A percentile compares a stretch with the other conserved stretches of the same genome.
Conservation (phyloP, 2,797 vertebrate genomes). For the Macropus fuliginosus region DNA sequence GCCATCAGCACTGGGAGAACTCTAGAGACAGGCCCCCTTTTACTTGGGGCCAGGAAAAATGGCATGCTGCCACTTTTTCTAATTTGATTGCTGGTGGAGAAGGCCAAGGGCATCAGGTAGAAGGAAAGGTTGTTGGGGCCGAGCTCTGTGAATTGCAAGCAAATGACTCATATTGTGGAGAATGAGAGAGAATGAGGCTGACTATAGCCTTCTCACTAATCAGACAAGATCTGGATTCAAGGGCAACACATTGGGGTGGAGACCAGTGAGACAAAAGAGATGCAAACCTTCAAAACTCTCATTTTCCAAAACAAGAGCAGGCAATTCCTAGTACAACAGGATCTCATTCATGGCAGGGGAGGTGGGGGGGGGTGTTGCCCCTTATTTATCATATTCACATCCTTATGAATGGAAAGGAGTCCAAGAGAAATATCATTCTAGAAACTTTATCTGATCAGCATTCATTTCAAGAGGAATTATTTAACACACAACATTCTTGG, state of each 20-base stretch:
- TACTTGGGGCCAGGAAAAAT: too few species aligned
- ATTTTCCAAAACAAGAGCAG: background rate
- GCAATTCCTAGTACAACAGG: background rate
- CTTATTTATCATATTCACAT: background rate
- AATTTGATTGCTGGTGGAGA: background rate
- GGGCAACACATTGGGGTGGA: background rate
- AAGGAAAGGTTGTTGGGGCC: background rate
- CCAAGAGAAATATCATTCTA: background rate
- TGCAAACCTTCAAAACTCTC: background rate
- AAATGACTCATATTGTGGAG: constrained; percentile 33
- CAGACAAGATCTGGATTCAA: background rate
- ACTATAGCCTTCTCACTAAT: background rate
- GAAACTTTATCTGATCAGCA: background rate
- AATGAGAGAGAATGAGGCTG: background rate
- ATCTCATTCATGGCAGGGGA: background rate
- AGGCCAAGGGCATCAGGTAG: background rate
- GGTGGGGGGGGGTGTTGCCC: too few species aligned
- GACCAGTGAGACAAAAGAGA: background rate
- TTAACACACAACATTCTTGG: constrained; percentile 1
- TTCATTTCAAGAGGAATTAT: background rate
- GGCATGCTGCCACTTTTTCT: too few species aligned
- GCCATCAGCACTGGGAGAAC: too few species aligned
- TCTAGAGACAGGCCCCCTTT: too few species aligned
- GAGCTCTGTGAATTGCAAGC: constrained; percentile 39
- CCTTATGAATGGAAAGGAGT: background rate